Evolutionary conservation across 1,140 invertebrate genomes (phyloP), one percentile per base, ranked within the genome.

Genomic region (Melanaphis sacchari): DNA sequence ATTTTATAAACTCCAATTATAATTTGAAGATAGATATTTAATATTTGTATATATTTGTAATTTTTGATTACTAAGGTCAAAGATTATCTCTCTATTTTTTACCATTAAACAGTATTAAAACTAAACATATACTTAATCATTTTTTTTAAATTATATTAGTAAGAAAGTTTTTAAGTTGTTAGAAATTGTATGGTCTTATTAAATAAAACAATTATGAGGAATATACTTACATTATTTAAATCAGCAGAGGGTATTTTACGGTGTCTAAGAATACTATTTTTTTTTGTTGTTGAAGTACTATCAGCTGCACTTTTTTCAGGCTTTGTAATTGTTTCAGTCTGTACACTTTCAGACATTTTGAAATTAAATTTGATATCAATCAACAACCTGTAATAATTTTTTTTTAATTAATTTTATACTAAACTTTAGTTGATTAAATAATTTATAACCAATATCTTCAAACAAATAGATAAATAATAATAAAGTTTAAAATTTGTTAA

Each of bases 161-260:
- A n/a, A n/a, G 4, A 76, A 18, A 18, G 6, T 38, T 82, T 43
- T 41, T 31, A 85, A 43, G 24, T 43, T 43, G 31, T 9, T 85
- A 43, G 11, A 40, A 43, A 43, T 31, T 41, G 0, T 41, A 24
- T 41, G 11, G 40, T 41, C n/a, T 31, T 31, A 81, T 22, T 24
- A 82, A 76, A n/a, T 41, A 84, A 84, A 89, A 38, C 54, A 89
- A 54, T 52, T 15, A n/a, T 76, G 15, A 52, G 22, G 9, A 89
- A 59, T 90, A 76, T 52, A 93, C 91, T 85, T 85, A 85, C 91
- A 54, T 54, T 93, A 22, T 38, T 93, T 85, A 93, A 85, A 85
- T 93, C 91, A 40, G 81, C 46, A n/a, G 91, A 93, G 21, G 91
- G 91, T 84, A 85, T 21, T 85, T 93, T 93, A 85, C 91, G 91